Conservation (phyloP, 2,888 invertebrate species). For the Melitaea athalia region DNA sequence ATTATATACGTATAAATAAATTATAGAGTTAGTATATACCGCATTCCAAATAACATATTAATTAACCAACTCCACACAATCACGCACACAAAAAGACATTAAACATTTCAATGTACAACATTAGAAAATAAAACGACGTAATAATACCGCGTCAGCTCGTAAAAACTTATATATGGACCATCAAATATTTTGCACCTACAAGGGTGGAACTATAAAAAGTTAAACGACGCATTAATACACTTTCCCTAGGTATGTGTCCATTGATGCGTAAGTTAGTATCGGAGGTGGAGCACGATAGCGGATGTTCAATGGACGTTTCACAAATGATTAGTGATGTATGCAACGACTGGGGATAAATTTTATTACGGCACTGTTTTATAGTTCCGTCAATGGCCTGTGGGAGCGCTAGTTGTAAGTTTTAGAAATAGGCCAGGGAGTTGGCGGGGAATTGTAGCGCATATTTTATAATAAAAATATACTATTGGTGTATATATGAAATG, state of each 20-base stretch:
- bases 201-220: constrained; percentile 44
- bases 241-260: constrained; percentile 33
- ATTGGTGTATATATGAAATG: too few species aligned
- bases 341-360: constrained; percentile 66
- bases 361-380: constrained; percentile 72
- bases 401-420: constrained; percentile 70
- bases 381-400: constrained; percentile 65
- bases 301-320: constrained; percentile 40
- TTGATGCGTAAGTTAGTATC: constrained; percentile 35
- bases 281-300: constrained; percentile 23
- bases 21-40: not conserved
- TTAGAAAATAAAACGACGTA: constrained; percentile 60
- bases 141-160: constrained; percentile 61
- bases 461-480: not conserved
- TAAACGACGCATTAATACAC: constrained; percentile 33
- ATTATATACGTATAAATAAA: too few species aligned
- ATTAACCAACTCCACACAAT: not conserved
- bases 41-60: not conserved
- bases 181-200: constrained; percentile 70
- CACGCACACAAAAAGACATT: not conserved
- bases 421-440: constrained; percentile 56
- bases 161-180: constrained; percentile 61
- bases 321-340: constrained; percentile 75
- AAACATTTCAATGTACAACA: constrained; percentile 29
- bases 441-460: constrained; percentile 29